phyloP scores from a whole-genome alignment of 1,140 invertebrate species.

The Philotrypesis tridentata region DNA sequence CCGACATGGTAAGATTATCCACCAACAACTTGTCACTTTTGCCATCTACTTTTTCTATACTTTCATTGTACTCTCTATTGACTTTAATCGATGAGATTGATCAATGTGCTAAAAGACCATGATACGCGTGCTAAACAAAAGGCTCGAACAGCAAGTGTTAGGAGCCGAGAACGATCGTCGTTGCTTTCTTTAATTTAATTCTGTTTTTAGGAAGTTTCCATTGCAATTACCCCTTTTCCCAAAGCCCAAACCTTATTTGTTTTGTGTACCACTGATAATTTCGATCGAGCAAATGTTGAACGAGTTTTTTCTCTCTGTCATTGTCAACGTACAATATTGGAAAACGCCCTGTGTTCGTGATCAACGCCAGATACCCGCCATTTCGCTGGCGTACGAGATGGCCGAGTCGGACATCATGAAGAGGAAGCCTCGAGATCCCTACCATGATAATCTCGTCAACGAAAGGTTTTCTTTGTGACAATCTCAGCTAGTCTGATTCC shows the following conservation, averaged over 20 bases:
- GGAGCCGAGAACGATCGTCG: not conserved
- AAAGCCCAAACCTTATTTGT: not conserved
- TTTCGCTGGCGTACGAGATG: slow-evolving; percentile 98
- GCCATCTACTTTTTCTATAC: not conserved
- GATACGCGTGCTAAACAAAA: not conserved
- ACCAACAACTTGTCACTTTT: not conserved
- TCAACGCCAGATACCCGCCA: slow-evolving; percentile 91
- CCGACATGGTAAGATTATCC: slow-evolving; percentile 93
- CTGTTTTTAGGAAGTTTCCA: slow-evolving; percentile 24
- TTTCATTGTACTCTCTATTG: not conserved
- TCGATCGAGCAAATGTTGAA: not conserved
- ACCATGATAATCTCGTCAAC: slow-evolving; percentile 98
- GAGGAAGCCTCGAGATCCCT: slow-evolving; percentile 95
- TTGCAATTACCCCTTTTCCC: not conserved
- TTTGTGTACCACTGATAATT: slow-evolving; percentile 5
- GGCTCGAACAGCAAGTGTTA: not conserved
- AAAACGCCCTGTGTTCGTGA: slow-evolving; percentile 18
- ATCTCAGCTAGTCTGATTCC: slow-evolving; percentile 23
- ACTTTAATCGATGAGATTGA: slow-evolving; percentile 25
- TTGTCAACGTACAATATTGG: not conserved
- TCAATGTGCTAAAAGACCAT: slow-evolving; percentile 15
- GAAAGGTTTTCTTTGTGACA: slow-evolving; percentile 84
- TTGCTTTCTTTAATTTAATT: slow-evolving; percentile 29
- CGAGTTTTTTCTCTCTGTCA: not conserved
- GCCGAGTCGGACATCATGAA: slow-evolving; percentile 99